Base-by-base conservation (phyloP, 2,888 invertebrate species). In the Cryptosula pallasiana region DNA sequence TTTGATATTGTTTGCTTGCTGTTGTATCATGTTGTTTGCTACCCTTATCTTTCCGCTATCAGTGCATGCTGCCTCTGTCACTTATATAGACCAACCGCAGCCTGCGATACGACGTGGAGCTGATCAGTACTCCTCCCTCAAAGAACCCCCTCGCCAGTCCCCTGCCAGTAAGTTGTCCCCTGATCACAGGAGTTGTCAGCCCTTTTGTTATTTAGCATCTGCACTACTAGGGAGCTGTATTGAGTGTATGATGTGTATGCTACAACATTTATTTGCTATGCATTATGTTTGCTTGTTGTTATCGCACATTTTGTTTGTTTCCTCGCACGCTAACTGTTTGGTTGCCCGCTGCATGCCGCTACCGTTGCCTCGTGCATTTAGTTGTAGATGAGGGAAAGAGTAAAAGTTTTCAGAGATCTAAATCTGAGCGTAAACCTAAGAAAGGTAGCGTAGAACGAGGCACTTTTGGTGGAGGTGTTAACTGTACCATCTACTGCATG, bases 381-480 rank as follows among this genome's bases (percentile, higher is more conserved):
- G 81, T 81, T 75, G 78, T 81, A 74, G 77, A 77, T 55, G 79
- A 81, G 72, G 76, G 79, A 75, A 79, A 80, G 73, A 73, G 76
- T 69, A 78, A 76, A 75, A 80, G 45, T 54, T 78, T 81, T 77
- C 79, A 79, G 71, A 76, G 81, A 71, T 80, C 81, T 71, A 79
- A 81, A 73, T 81, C 81, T 63, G 81, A 81, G 58, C 75, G 81
- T 23, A 78, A 77, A 45, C 69, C 69, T 45, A 63, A 63, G 63
- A 63, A 63, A 63, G 63, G 63, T 63, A 63, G 27, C 9, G 27
- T 32, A 45, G 20, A 45, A 45, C 45, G 45, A 45, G 20, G n/a
- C n/a, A n/a, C n/a, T n/a, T n/a, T n/a, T n/a, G n/a, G n/a, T n/a
- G n/a, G n/a, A n/a, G n/a, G n/a, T n/a, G n/a, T n/a, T n/a, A n/a